Evolutionary conservation across 2,113 vertebrate species (phyloP), one percentile per base, ranked within the genome.

Genomic region (Mobula birostris): DNA sequence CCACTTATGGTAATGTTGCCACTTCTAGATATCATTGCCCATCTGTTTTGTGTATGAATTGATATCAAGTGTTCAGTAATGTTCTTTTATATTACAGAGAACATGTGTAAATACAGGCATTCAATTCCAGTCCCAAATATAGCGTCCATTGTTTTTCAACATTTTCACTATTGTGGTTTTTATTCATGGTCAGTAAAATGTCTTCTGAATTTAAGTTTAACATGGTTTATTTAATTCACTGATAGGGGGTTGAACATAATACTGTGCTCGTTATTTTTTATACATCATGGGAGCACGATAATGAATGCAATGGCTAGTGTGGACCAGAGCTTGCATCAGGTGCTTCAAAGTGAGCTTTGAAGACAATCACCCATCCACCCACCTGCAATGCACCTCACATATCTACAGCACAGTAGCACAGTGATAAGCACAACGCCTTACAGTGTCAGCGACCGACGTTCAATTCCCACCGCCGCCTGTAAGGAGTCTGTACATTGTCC

Each of bases 41-140:
- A 90, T 90, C 29, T 90, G 85, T 90, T 90, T 90, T 63, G 85
- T 90, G 85, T 66, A 90, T 90, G 85, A 90, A 90, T 68, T 90
- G 85, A n/a, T 90, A 90, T 90, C 85, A 90, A 90, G 85, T 90
- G 85, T 90, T 90, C 61, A 15, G 61, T 90, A 90, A 90, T 90
- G 85, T 90, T n/a, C 85, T 68, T 90, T 63, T 63, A 90, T 90
- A 90, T 90, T 90, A 19, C 63, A 88, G 61, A 88, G 85, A 58
- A 88, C 61, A n/a, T 24, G 61, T 66, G 61, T 90, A 90, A 90
- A n/a, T 90, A 61, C 15, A 90, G 6, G 85, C 14, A 27, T 90
- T n/a, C 32, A 66, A 68, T 90, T 90, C 83, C 83, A 87, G 83
- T 61, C 85, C 61, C 85, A 90, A 66, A 90, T 90, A 90, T 90